Base-by-base conservation (phyloP, 2,888 invertebrate genomes). In the Pyrochroa serraticornis region DNA sequence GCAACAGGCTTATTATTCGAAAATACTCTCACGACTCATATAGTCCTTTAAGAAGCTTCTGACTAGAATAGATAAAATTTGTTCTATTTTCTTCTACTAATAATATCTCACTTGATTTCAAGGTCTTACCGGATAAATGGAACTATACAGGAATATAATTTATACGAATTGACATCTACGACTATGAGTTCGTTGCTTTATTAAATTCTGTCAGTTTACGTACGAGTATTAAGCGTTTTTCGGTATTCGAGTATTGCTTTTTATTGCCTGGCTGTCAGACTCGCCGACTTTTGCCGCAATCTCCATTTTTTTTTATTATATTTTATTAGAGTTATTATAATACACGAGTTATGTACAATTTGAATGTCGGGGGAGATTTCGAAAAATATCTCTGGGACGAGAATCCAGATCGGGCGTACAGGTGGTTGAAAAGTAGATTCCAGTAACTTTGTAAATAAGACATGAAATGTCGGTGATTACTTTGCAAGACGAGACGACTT, bases 201-300 rank as follows among this genome's bases (percentile, higher is more conserved):
- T 68, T 71, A 72, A 72, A 71, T 73, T 72, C 71, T 70, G 63
- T 64, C 67, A 66, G 65, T 62, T 62, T 72, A 69, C 70, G 70
- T 71, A 72, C 70, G 71, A 71, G 65, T 72, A 71, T 67, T 75
- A 74, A 75, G 75, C 74, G 72, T 72, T 71, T 70, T 71, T 66
- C 66, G 67, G 71, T 73, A 67, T 65, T 65, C 66, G 65, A 70
- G 68, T 77, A 77, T 77, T 77, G 77, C 77, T 77, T 74, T 67
- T 76, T 74, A 76, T 77, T 77, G 75, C 76, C 71, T 62, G 70
- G 64, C 71, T 58, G n/a, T 64, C 46, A 47, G 43, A 57, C 48
- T 49, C 22, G 22, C 22, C 22, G 22, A 22, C 50, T 34, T 49
- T 46, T 36, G 60, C 61, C 58, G 56, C 58, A 58, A 58, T 48